Percentiles rank a stretch among this genome's conserved stretches.
These are phyloP conservation scores for Achatina immaculata DNA, from an alignment of 1,140 invertebrate species.

Conservation along the genomic window DNA sequence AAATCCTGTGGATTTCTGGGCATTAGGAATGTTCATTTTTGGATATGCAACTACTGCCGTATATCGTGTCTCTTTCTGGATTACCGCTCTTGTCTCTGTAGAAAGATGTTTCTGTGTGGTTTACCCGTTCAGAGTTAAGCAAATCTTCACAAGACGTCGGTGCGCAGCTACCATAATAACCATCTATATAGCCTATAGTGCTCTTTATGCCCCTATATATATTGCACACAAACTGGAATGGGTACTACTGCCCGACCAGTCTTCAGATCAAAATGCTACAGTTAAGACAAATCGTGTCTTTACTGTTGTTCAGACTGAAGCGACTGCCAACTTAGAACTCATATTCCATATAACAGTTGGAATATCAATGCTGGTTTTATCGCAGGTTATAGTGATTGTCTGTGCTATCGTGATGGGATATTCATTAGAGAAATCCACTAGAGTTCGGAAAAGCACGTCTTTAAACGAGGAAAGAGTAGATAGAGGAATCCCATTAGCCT, in stretches of 20 bases:
- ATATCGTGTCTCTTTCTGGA: background rate
- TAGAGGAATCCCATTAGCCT: no score
- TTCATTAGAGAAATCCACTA: no score
- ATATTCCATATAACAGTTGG: background rate
- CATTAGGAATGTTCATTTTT: background rate
- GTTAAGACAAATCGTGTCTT: background rate
- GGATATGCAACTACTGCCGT: background rate
- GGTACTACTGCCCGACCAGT: background rate
- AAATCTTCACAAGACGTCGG: background rate
- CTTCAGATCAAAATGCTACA: background rate
- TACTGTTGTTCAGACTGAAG: background rate
- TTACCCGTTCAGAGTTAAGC: background rate
- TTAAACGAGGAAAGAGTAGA: no score
- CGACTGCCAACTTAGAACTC: background rate
- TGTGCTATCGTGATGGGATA: no score
- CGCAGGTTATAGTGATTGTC: background rate
- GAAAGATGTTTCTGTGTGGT: slow-evolving; percentile 3
- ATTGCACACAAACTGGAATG: background rate
- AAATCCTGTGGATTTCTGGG: background rate
- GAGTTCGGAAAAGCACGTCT: no score
- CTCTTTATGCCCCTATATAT: background rate
- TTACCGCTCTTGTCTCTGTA: background rate
- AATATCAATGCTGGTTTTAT: background rate
- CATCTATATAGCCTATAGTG: background rate
- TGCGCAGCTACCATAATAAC: background rate